Evolutionary conservation across 1,140 invertebrate genomes (phyloP).

Genomic region (Drosophila serrata): DNA sequence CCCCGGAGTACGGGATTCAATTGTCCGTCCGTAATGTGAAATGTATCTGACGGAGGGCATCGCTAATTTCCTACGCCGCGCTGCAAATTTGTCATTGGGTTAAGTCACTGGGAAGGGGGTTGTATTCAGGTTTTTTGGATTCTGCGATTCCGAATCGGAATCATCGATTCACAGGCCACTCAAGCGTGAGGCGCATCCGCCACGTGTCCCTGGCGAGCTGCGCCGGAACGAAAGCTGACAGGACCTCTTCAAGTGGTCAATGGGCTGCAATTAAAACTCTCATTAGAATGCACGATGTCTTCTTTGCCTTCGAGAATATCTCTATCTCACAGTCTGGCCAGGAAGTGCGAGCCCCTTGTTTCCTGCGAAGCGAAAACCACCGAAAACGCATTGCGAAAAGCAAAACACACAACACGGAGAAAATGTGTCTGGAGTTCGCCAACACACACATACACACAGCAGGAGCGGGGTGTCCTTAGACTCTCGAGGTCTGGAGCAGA

Average conservation of each 20-base stretch:
- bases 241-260: constrained; percentile 74
- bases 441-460: constrained; percentile 11
- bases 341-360: constrained; percentile 38
- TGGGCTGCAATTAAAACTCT: constrained; percentile 80
- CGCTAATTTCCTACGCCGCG: constrained; percentile 74
- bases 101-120: constrained; percentile 21
- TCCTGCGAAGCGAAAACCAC: constrained; percentile 40
- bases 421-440: constrained; percentile 61
- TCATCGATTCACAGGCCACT: constrained; percentile 71
- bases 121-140: constrained; percentile 4
- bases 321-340: constrained; percentile 31
- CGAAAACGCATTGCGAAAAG: constrained; percentile 54
- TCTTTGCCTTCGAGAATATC: constrained; percentile 39
- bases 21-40: constrained; percentile 82
- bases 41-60: constrained; percentile 77
- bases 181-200: constrained; percentile 77
- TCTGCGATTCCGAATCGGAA: constrained; percentile 28
- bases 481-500: constrained; percentile 31
- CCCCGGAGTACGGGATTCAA: constrained; percentile 65
- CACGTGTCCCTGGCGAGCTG: constrained; percentile 56
- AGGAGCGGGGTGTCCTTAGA: constrained; percentile 6
- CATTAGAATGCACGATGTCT: constrained; percentile 81
- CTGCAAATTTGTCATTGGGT: constrained; percentile 78
- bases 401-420: constrained; percentile 56
- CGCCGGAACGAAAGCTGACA: constrained; percentile 62